These are phyloP conservation scores for Tenebrosternarchus preto DNA, from an alignment of 2,113 vertebrate genomes.

Conservation along the genomic window DNA sequence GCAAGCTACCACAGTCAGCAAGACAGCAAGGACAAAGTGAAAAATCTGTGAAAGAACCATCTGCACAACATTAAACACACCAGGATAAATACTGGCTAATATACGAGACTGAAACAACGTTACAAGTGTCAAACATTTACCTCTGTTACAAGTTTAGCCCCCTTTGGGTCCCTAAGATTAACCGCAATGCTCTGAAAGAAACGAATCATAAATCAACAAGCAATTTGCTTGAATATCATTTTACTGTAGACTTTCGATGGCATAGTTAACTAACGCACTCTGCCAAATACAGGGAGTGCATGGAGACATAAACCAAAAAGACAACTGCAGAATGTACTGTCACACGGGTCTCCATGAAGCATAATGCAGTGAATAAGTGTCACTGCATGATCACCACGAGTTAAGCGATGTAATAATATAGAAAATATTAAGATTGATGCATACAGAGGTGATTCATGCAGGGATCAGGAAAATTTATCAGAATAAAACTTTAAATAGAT, in stretches of 20 bases:
- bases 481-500: neutral
- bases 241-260: neutral
- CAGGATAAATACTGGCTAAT: neutral
- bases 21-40: neutral
- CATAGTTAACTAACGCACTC: neutral
- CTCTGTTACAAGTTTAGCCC: constrained; percentile 82
- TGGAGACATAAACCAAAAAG: neutral
- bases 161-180: constrained; percentile 86
- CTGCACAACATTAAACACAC: neutral
- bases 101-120: neutral
- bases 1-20: constrained; percentile 76
- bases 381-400: neutral
- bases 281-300: neutral
- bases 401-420: neutral
- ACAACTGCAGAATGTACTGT: neutral
- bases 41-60: neutral
- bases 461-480: neutral
- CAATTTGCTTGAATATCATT: neutral
- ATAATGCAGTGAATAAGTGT: no score
- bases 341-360: neutral
- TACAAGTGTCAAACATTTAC: constrained; percentile 63
- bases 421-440: neutral
- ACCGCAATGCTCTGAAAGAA: constrained; percentile 85
- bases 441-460: no score
- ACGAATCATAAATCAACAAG: neutral